Conservation (phyloP, 2,888 invertebrate species). For the Rhingia campestris region DNA sequence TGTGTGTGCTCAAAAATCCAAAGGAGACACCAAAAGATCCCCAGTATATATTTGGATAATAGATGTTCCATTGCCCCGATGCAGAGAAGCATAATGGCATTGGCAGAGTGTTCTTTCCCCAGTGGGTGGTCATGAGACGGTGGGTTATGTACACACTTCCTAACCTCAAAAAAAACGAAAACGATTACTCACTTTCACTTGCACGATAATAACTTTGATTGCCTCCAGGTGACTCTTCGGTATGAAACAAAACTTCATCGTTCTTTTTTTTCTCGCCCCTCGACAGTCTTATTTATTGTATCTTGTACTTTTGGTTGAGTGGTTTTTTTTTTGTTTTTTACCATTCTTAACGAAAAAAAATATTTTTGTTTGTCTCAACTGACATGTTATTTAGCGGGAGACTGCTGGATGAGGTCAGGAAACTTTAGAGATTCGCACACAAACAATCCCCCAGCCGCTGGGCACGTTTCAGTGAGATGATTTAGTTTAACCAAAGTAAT, state of each 20-base stretch:
- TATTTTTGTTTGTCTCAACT: neutral
- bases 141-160: neutral
- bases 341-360: constrained; percentile 5
- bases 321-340: constrained; percentile 11
- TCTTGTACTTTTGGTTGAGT: constrained; percentile 15
- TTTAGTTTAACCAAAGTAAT: constrained; percentile 61
- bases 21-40: neutral
- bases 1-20: neutral
- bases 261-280: neutral
- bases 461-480: constrained; percentile 51
- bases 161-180: neutral
- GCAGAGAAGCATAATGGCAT: neutral
- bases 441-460: constrained; percentile 50
- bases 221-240: constrained; percentile 48
- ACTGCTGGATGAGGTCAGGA: constrained; percentile 40
- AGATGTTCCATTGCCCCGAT: constrained; percentile 5
- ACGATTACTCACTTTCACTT: constrained; percentile 55
- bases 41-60: constrained; percentile 6
- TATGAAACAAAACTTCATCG: constrained; percentile 28
- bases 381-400: constrained; percentile 25
- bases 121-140: constrained; percentile 7
- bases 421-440: constrained; percentile 52
- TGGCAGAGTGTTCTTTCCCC: constrained; percentile 3
- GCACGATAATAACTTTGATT: constrained; percentile 65
- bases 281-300: constrained; percentile 43